Base-by-base conservation (phyloP, 2,888 invertebrate species). In the Leptura quadrifasciata region DNA sequence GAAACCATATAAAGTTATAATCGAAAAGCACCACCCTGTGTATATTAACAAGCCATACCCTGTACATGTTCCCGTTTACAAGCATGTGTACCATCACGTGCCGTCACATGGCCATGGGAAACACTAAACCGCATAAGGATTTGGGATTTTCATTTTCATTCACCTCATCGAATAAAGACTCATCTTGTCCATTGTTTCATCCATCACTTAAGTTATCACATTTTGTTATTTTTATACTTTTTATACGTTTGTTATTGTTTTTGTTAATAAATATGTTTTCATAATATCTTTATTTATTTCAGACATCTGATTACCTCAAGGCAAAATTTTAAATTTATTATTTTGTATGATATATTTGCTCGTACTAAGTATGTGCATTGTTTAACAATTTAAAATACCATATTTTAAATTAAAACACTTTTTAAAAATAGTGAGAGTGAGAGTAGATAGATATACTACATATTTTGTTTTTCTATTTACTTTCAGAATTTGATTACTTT, bases 1-100 rank as follows among this genome's bases (percentile, higher is more conserved):
- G 86, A 94, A 93, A 85, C 95, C 94, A 2, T 94, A 94, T 91
- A 94, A 94, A 82, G 94, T 95, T 1, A 93, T 93, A 87, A 93
- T 95, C 39, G 93, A 94, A 80, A 95, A 94, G 90, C 94, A 92
- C 86, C 93, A 94, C 67, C 93, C 93, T 86, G 92, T 94, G 55
- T 83, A 88, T 75, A 81, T 89, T 27, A 92, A 93, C 83, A 94
- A 93, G 86, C 94, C 94, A 8, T 94, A 94, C 89, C 93, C 94
- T 73, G 94, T 94, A 81, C 94, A 94, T 81, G 92, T 93, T 10
- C 94, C 94, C 60, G 93, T 94, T 21, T 94, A 94, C 90, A 94
- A 94, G 87, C 94, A 94, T 88, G 91, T 94, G 82, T 93, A 94
- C 90, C 93, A 93, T 88, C 79, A 83, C 65, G 78, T 75, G 60